Evolutionary conservation across 2,888 invertebrate genomes (phyloP), one percentile per base, ranked within the genome.

Genomic region (Meganola albula): DNA sequence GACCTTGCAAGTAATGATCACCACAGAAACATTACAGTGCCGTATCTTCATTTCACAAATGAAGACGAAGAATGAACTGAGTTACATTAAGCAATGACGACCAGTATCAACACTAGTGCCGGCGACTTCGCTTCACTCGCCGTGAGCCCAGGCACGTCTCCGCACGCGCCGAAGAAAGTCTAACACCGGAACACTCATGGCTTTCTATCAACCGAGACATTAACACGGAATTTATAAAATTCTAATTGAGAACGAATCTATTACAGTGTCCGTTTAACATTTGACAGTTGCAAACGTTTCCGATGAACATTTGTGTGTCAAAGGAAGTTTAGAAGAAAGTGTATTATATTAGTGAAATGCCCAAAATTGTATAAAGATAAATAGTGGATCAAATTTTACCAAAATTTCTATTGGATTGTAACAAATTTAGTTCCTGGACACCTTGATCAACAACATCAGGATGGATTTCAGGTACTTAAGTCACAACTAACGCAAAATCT

Each of bases 161-260:
- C 73, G 77, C 75, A 79, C 82, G 80, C 75, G 67, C 66, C 63
- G 57, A 74, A 60, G 74, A 71, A 73, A 77, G 74, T 75, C 58
- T 52, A 35, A 48, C 40, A 55, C 61, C 69, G 64, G 69, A 67
- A 70, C 65, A 63, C 63, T 52, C 49, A 49, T 56, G 55, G 69
- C 78, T 83, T 83, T 83, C 82, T 79, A 79, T 63, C 67, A 53
- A 63, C 55, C 62, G 55, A 63, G 62, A 63, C 64, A 66, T 56
- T 62, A 46, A 36, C 34, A 54, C 38, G 49, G 41, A 53, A 53
- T 53, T 52, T 51, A 51, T 39, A 51, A 51, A 53, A 35, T 48
- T 40, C 32, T 35, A 50, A 44, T 44, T 22, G 34, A 49, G 44
- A 43, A 28, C 33, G 44, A 43, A 43, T 48, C 40, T 24, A 37